phyloP scores from a whole-genome alignment of 2,888 invertebrate genomes.

The Rhingia campestris region DNA sequence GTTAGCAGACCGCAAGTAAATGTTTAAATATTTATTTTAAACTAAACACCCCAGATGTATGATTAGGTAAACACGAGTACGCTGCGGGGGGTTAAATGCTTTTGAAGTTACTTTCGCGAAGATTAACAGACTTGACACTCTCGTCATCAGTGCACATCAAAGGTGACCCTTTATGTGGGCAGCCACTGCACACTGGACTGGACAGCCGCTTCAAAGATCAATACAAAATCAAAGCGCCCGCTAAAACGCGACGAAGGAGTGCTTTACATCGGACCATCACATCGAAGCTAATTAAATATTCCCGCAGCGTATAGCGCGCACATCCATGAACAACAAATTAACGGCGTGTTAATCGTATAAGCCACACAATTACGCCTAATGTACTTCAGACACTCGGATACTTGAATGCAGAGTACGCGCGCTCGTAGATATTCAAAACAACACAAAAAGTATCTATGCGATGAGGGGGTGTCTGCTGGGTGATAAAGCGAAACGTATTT shows the following conservation, averaged over 20 bases:
- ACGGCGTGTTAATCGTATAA: slow-evolving; percentile 72
- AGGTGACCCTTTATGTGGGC: slow-evolving; percentile 39
- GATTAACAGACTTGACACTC: slow-evolving; percentile 52
- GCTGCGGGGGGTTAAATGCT: slow-evolving; percentile 24
- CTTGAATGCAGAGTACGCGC: slow-evolving; percentile 40
- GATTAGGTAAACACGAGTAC: slow-evolving; percentile 41
- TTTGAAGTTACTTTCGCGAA: slow-evolving; percentile 54
- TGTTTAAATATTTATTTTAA: slow-evolving; percentile 70
- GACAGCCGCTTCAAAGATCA: slow-evolving; percentile 48
- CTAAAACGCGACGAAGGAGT: slow-evolving; percentile 14
- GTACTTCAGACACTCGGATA: slow-evolving; percentile 51
- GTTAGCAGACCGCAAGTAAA: slow-evolving; percentile 11
- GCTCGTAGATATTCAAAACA: slow-evolving; percentile 16
- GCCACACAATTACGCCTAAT: slow-evolving; percentile 71
- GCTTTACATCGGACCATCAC: slow-evolving; percentile 24
- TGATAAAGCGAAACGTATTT: not conserved
- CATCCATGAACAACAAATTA: slow-evolving; percentile 73
- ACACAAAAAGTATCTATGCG: not conserved
- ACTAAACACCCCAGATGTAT: slow-evolving; percentile 46
- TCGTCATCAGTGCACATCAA: slow-evolving; percentile 62
- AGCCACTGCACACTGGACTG: not conserved
- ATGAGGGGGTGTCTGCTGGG: not conserved
- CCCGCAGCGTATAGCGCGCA: slow-evolving; percentile 64
- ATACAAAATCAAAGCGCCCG: slow-evolving; percentile 61
- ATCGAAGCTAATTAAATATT: slow-evolving; percentile 65